Evolutionary conservation across 1,140 invertebrate genomes (phyloP).

Genomic region (Anthonomus grandis): DNA sequence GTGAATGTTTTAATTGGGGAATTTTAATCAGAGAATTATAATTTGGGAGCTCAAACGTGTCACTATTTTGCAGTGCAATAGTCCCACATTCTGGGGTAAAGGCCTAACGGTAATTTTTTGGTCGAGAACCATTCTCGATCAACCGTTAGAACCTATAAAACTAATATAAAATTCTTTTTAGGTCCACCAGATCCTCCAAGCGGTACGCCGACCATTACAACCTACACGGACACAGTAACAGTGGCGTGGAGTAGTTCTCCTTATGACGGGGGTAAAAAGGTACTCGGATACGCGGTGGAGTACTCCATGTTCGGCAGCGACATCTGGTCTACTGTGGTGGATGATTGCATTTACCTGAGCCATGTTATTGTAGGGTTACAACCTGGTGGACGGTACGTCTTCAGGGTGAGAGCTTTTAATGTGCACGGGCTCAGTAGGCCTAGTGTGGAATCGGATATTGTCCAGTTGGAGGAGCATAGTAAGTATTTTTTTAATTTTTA

Average conservation of each 20-base stretch:
- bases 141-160: too few relatives aligned
- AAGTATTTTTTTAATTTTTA: slow-evolving; percentile 18
- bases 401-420: slow-evolving; percentile 75
- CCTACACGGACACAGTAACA: slow-evolving; percentile 52
- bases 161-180: slow-evolving; percentile 43
- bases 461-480: slow-evolving; percentile 50
- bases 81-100: too few relatives aligned
- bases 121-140: too few relatives aligned
- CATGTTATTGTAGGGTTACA: slow-evolving; percentile 56
- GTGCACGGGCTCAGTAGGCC: slow-evolving; percentile 73
- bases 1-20: too few relatives aligned
- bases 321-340: slow-evolving; percentile 58
- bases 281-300: slow-evolving; percentile 80
- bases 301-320: slow-evolving; percentile 57
- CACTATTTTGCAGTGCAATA: too few relatives aligned
- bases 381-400: slow-evolving; percentile 61
- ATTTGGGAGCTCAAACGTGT: too few relatives aligned
- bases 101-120: too few relatives aligned
- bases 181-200: slow-evolving; percentile 72
- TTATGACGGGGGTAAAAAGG: slow-evolving; percentile 80
- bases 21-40: too few relatives aligned
- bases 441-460: slow-evolving; percentile 55
- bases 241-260: slow-evolving; percentile 78
- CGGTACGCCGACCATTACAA: slow-evolving; percentile 60
- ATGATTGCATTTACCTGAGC: slow-evolving; percentile 63